Evolutionary conservation across 2,113 vertebrate species (phyloP).

Genomic region (Morphnarchus princeps): DNA sequence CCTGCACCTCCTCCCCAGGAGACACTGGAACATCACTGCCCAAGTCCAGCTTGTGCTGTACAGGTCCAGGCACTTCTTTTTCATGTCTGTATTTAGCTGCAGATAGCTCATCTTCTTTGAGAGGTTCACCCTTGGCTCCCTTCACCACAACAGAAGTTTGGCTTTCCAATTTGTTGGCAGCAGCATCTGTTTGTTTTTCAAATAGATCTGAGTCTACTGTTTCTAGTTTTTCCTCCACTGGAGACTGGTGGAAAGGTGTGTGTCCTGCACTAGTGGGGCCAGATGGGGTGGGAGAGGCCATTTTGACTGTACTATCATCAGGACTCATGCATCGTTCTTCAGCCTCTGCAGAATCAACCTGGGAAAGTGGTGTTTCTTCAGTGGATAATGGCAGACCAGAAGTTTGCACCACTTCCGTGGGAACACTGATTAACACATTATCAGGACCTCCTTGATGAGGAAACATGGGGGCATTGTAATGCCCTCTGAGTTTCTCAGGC

Average conservation of each 20-base stretch:
- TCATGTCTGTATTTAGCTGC: not conserved
- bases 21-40: not conserved
- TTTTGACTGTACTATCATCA: conserved; percentile 93
- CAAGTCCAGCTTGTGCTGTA: not conserved
- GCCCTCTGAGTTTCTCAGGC: conserved; percentile 80
- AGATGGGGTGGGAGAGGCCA: conserved; percentile 91
- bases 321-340: conserved; percentile 91
- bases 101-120: not conserved
- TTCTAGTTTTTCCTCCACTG: conserved; percentile 86
- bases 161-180: conserved; percentile 55
- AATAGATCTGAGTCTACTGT: conserved; percentile 68
- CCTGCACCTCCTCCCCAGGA: not conserved
- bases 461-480: conserved; percentile 73
- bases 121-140: not conserved
- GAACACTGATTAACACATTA: not conserved
- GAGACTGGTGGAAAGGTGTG: conserved; percentile 91
- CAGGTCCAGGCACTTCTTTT: not conserved
- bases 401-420: not conserved
- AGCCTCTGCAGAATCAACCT: conserved; percentile 74
- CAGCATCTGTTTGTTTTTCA: conserved; percentile 59
- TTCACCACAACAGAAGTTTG: not conserved
- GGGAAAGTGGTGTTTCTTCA: conserved; percentile 40
- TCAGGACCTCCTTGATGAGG: conserved; percentile 37
- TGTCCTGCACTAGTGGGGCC: conserved; percentile 91
- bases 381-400: not conserved